Conservation (phyloP, 2,113 vertebrate genomes). For the Cyrtonyx montezumae region DNA sequence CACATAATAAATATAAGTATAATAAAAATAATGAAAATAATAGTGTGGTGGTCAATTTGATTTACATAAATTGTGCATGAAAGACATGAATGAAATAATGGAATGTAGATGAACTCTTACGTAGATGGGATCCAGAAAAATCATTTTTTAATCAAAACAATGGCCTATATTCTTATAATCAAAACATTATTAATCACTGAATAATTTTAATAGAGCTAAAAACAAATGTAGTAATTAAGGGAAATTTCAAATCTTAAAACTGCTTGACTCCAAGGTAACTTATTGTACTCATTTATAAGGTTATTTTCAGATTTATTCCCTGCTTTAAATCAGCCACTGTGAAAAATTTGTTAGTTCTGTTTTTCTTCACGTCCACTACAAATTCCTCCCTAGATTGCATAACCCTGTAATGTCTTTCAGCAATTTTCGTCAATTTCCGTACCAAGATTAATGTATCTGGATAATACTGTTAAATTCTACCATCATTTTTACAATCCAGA, state of each 20-base stretch:
- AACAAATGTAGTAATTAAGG: constrained; percentile 40
- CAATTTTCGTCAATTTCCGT: not conserved
- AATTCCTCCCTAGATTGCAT: not conserved
- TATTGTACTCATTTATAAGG: constrained; percentile 18
- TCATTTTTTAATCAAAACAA: constrained; percentile 41
- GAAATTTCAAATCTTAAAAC: constrained; percentile 25
- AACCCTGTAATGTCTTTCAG: not conserved
- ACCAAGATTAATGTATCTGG: not conserved
- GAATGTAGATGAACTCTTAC: not conserved
- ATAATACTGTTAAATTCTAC: not conserved
- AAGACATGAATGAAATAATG: not conserved
- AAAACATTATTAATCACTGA: constrained; percentile 30
- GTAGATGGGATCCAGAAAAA: not conserved
- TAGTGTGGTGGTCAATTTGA: not conserved
- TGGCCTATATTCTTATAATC: constrained; percentile 6
- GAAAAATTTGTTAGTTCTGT: constrained; percentile 4
- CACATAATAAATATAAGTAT: not conserved
- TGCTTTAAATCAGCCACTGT: not conserved
- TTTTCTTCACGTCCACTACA: not conserved
- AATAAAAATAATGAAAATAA: not conserved
- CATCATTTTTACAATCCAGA: not conserved
- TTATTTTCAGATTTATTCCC: constrained; percentile 26
- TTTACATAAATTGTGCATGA: not conserved
- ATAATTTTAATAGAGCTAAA: constrained; percentile 31
- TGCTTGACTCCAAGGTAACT: not conserved